phyloP scores from a whole-genome alignment of 2,888 invertebrate species.

The Drosophila kokeensis region DNA sequence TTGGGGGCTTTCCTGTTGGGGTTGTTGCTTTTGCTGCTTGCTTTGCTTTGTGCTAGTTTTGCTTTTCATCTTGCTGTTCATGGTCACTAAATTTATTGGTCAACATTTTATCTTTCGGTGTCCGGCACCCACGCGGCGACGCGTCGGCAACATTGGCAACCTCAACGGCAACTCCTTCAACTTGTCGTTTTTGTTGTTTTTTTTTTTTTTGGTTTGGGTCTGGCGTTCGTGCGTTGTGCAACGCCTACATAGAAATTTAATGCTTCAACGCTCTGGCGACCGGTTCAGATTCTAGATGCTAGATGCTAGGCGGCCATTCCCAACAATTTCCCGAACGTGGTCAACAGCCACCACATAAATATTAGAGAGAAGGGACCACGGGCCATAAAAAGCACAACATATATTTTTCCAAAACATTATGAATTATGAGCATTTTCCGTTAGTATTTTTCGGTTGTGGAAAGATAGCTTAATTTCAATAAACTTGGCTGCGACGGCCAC shows the following conservation, averaged over 20 bases:
- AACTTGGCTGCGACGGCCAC: constrained; percentile 47
- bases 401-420: constrained; percentile 42
- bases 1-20: constrained; percentile 38
- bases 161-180: constrained; percentile 53
- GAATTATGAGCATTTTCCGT: constrained; percentile 65
- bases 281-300: constrained; percentile 54
- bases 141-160: constrained; percentile 18
- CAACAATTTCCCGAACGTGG: constrained; percentile 50
- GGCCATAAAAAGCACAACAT: constrained; percentile 26
- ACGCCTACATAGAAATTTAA: constrained; percentile 76
- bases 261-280: constrained; percentile 69
- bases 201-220: constrained; percentile 20
- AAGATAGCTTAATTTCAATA: constrained; percentile 75
- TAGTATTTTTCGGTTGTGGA: constrained; percentile 40
- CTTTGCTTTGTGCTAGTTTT: constrained; percentile 42
- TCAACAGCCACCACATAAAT: constrained; percentile 54
- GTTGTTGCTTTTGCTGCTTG: constrained; percentile 29
- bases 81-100: constrained; percentile 76
- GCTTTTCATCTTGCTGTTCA: constrained; percentile 63
- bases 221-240: constrained; percentile 34
- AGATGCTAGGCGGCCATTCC: constrained; percentile 43
- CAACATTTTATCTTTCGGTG: constrained; percentile 69
- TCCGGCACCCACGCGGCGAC: constrained; percentile 52
- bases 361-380: constrained; percentile 26
- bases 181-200: constrained; percentile 48